Base-by-base conservation (phyloP, 2,113 vertebrate species). In the Tichodroma muraria region DNA sequence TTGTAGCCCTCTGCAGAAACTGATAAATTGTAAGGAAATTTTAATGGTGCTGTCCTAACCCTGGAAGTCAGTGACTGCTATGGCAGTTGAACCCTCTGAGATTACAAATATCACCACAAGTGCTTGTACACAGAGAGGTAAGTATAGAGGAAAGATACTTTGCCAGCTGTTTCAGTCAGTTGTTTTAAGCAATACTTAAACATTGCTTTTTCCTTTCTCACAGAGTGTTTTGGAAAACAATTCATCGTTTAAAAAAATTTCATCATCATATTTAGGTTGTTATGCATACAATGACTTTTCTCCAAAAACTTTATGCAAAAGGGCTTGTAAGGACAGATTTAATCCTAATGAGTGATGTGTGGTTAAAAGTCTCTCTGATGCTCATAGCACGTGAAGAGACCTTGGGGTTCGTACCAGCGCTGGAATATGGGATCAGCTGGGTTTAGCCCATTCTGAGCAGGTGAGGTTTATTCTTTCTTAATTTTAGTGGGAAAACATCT, bases 191-290 rank as follows among this genome's bases (percentile, higher is more conserved):
- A 68, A 2, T 60, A 49, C 16, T 49, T 64, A 28, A 75, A n/a
- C 19, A 22, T 27, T 45, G 21, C 9, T 27, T 83, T 56, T 93
- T 63, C 30, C 27, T 88, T 79, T 69, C 28, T 94, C 25, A 22
- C 27, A 11, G 7, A 7, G 17, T 18, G 15, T 25, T 27, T 54
- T 85, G 54, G 44, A 65, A 95, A 96, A 65, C 30, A 60, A 17
- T 54, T 42, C 1, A 6, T 33, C 0, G 15, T 50, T 72, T 13
- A 3, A 40, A 57, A 68, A 47, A 4, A 20, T 1, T 4, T 68
- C 5, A 3, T 54, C 4, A 3, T 72, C 37, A 11, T 69, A 44
- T 80, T 80, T 83, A 49, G 19, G 4, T 56, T 86, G 31, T 40
- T 61, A 44, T n/a, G 19, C 68, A 24, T 59, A 13, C 20, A 54